These are phyloP conservation scores for Episyrphus balteatus DNA, from an alignment of 1,140 invertebrate genomes.

Conservation along the genomic window DNA sequence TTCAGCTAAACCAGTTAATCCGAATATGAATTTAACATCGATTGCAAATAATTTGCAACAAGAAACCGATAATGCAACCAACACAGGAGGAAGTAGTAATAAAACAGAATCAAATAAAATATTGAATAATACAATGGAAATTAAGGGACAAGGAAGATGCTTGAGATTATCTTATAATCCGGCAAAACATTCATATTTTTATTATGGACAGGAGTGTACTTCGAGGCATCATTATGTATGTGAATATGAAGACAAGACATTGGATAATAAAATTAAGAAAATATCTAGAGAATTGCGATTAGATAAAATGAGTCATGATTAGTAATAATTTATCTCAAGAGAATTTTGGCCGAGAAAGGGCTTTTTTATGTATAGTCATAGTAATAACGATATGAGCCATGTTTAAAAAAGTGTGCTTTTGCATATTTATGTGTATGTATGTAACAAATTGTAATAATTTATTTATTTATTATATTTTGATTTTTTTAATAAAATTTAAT, in stretches of 20 bases:
- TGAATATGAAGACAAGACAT: constrained; percentile 53
- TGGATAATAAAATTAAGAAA: constrained; percentile 56
- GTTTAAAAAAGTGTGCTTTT: too few relatives aligned
- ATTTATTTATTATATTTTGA: too few relatives aligned
- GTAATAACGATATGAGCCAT: too few relatives aligned
- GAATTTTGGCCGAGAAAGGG: too few relatives aligned
- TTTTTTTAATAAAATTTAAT: too few relatives aligned
- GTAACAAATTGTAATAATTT: too few relatives aligned
- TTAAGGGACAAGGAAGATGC: constrained; percentile 45
- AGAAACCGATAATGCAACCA: constrained; percentile 34
- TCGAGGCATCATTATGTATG: constrained; percentile 55
- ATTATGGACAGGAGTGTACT: constrained; percentile 60
- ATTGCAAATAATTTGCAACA: constrained; percentile 31
- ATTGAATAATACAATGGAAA: constrained; percentile 33
- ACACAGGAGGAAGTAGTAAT: constrained; percentile 11
- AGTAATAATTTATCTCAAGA: too few relatives aligned
- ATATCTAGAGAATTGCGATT: constrained; percentile 39
- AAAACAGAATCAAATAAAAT: constrained; percentile 15
- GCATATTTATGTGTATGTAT: too few relatives aligned
- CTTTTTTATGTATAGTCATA: too few relatives aligned
- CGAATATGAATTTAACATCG: constrained; percentile 40
- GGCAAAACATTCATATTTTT: constrained; percentile 48
- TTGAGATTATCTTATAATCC: constrained; percentile 51
- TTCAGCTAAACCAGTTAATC: constrained; percentile 56
- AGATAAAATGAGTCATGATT: too few relatives aligned